Base-by-base conservation (phyloP, 1,140 invertebrate species). In the Tribolium madens region DNA sequence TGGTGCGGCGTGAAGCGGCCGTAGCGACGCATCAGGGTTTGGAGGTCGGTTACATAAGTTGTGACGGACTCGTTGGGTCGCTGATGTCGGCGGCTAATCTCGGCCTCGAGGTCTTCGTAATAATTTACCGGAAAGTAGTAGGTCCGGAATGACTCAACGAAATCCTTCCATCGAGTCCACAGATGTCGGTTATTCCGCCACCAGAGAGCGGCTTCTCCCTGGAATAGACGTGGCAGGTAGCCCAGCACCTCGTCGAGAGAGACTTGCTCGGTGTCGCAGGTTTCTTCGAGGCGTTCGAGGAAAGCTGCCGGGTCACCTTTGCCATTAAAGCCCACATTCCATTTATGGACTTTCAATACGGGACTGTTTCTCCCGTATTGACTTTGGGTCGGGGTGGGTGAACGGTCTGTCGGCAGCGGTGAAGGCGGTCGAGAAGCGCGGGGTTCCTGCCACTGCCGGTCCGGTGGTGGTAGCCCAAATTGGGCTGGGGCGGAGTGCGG, bases 301-400 rank as follows among this genome's bases (percentile, higher is more conserved):
- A 75, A 75, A 1, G 76, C 17, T 9, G 46, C 72, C 2, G 73
- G 42, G 42, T 75, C 73, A 1, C 1, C 13, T 2, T 15, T 31
- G 4, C 76, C 73, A 78, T 75, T 26, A 69, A 78, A 78, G 15
- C 6, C 9, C 12, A 77, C 13, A 3, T 53, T 69, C 71, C 76
- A 76, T 17, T 57, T 57, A 36, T 57, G 18, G 6, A 31, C 26
- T 31, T 31, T 31, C 26, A 31, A 31, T 31, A 31, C n/a, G n/a
- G n/a, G n/a, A n/a, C n/a, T n/a, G n/a, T n/a, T n/a, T n/a, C n/a
- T n/a, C n/a, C n/a, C n/a, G n/a, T n/a, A n/a, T n/a, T n/a, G n/a
- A n/a, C n/a, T n/a, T n/a, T n/a, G n/a, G n/a, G n/a, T n/a, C n/a
- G n/a, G n/a, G n/a, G n/a, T n/a, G n/a, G n/a, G n/a, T n/a, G n/a